These are phyloP conservation scores for Ichneumoninae sp. DNA, from an alignment of 2,888 invertebrate genomes.

Conservation along the genomic window DNA sequence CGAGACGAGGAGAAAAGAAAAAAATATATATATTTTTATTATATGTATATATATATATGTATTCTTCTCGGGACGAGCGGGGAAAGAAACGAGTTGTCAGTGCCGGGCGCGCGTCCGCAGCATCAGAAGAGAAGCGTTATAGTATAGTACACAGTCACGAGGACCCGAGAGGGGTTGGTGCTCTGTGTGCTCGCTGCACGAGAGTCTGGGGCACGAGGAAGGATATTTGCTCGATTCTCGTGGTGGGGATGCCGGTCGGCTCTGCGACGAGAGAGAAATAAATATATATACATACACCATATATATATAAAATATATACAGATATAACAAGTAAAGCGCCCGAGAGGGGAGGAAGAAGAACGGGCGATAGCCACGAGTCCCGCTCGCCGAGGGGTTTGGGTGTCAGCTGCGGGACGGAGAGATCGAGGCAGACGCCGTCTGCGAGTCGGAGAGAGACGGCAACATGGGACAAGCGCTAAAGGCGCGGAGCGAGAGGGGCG, in stretches of 20 bases:
- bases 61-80: background rate
- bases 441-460: constrained; percentile 64
- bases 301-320: constrained; percentile 1
- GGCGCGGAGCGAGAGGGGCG: constrained; percentile 36
- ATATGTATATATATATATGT: background rate
- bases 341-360: constrained; percentile 42
- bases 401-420: constrained; percentile 82
- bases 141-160: constrained; percentile 47
- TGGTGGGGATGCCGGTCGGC: constrained; percentile 60
- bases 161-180: constrained; percentile 42
- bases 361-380: constrained; percentile 38
- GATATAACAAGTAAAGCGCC: constrained; percentile 22
- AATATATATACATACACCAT: constrained; percentile 7
- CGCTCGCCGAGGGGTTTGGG: constrained; percentile 69
- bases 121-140: constrained; percentile 25
- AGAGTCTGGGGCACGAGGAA: constrained; percentile 77
- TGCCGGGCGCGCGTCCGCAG: constrained; percentile 69
- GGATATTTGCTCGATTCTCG: constrained; percentile 72
- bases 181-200: constrained; percentile 41
- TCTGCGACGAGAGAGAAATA: constrained; percentile 45
- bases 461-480: constrained; percentile 53
- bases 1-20: constrained; percentile 13
- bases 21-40: background rate
- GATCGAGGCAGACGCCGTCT: constrained; percentile 63
- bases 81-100: constrained; percentile 76